Evolutionary conservation across 2,797 vertebrate species (phyloP).

Genomic region (Lagocephalus sceleratus): DNA sequence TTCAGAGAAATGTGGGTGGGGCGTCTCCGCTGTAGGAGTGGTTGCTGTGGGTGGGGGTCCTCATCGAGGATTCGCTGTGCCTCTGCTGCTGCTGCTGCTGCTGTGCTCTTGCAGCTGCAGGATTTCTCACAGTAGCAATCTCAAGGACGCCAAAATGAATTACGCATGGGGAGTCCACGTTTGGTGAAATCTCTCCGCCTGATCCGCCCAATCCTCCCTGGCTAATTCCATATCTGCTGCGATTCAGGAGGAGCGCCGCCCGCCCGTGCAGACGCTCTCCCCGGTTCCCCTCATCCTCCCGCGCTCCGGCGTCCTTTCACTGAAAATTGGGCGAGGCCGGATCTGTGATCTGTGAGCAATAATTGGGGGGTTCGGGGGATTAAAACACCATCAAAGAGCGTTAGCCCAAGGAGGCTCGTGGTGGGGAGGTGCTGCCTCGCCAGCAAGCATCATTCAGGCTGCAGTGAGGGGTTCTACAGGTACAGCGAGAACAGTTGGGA

Average conservation of each 20-base stretch:
- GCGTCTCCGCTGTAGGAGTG: conserved; percentile 49
- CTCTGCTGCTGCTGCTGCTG: conserved; percentile 9
- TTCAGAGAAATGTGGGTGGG: conserved; percentile 54
- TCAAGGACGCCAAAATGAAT: conserved; percentile 76
- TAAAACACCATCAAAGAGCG: conserved; percentile 39
- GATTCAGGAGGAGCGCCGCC: conserved; percentile 27
- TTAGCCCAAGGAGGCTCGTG: conserved; percentile 36
- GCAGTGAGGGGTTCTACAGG: conserved; percentile 14
- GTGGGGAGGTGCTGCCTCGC: conserved; percentile 49
- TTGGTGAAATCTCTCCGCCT: conserved; percentile 65
- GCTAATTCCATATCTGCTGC: conserved; percentile 64
- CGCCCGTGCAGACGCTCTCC: conserved; percentile 26
- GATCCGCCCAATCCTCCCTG: conserved; percentile 67
- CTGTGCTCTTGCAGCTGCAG: conserved; percentile 66
- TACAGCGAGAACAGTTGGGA: too few species aligned
- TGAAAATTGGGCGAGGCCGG: conserved; percentile 45
- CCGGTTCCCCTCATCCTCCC: conserved; percentile 25
- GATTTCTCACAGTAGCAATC: conserved; percentile 76
- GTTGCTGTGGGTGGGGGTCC: conserved; percentile 17
- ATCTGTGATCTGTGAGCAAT: conserved; percentile 66
- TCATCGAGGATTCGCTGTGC: conserved; percentile 42
- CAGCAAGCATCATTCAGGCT: conserved; percentile 52
- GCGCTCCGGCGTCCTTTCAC: conserved; percentile 10
- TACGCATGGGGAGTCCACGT: conserved; percentile 63
- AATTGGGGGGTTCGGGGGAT: conserved; percentile 62